Evolutionary conservation across 2,888 invertebrate species (phyloP), one percentile per base, ranked within the genome.

Genomic region (Nymphalis urticae): DNA sequence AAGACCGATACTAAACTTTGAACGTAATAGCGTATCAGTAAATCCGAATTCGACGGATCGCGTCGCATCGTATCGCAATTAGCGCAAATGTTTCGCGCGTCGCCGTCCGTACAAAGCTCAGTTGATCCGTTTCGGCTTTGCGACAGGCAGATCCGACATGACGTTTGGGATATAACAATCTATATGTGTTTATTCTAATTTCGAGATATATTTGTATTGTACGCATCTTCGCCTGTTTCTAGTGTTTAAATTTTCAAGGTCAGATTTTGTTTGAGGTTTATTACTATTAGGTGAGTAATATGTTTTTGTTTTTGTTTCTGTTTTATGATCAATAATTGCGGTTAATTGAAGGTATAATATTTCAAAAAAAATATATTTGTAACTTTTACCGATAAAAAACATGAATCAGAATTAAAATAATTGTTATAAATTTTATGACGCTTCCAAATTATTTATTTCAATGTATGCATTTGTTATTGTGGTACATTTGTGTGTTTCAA

Each of bases 111-210:
- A 82, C 85, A 88, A 86, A 91, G 87, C 90, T 82, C 76, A 80
- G 79, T 85, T 88, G 88, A 90, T 86, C 91, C 89, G 80, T 84
- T 84, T 80, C 84, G 80, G 88, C 87, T 88, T 87, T 85, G 86
- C 83, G 88, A 88, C 90, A 85, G 80, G 82, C 82, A 86, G 87
- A 83, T 87, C 89, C 88, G 81, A 85, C 82, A 80, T 80, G 77
- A 76, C 80, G 66, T 9, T 17, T n/a, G 64, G 56, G 10, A 36
- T 56, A 59, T 48, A n/a, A 56, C 9, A n/a, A 17, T 5, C 73
- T 78, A 65, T 76, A 77, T 69, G 62, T 48, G 72, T 19, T n/a
- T 13, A 10, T 58, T 9, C 9, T 42, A 10, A 36, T 56, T n/a
- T 10, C 13, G 4, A 9, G 16, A 54, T 2, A 3, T 54, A 27